These are phyloP conservation scores for Epinotia nisella DNA, from an alignment of 2,888 invertebrate species.

Conservation along the genomic window DNA sequence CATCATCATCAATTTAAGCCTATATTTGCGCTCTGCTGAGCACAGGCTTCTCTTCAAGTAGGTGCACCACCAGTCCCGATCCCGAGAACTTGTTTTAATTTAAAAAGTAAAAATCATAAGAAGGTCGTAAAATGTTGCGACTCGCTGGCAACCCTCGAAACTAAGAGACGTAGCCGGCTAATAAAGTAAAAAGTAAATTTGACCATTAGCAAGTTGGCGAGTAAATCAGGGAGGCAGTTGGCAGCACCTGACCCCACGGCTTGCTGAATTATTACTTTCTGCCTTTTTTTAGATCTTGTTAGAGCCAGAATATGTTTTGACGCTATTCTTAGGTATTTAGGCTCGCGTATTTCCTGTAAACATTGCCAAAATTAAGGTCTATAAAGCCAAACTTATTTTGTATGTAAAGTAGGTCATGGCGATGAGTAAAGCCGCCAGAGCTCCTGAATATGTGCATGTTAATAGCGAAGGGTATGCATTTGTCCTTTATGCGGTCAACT, in stretches of 20 bases:
- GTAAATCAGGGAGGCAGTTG: constrained; percentile 58
- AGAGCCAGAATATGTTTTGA: constrained; percentile 34
- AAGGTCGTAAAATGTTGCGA: neutral
- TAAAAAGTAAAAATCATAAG: neutral
- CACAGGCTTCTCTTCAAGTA: too few species aligned
- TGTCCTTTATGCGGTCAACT: too few species aligned
- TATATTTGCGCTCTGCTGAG: too few species aligned
- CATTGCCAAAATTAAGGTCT: too few species aligned
- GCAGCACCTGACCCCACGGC: constrained; percentile 57
- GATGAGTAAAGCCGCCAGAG: too few species aligned
- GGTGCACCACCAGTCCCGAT: too few species aligned
- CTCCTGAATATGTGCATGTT: too few species aligned
- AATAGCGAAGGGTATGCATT: too few species aligned
- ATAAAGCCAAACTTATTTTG: too few species aligned
- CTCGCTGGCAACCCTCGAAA: constrained; percentile 1
- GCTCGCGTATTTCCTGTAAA: too few species aligned
- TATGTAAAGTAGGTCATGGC: too few species aligned
- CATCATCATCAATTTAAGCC: too few species aligned
- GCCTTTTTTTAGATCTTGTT: constrained; percentile 62
- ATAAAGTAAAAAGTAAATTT: constrained; percentile 53
- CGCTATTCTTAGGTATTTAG: neutral
- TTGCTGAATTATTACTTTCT: constrained; percentile 55
- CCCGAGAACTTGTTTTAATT: neutral
- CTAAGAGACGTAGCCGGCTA: constrained; percentile 43
- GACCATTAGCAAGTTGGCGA: constrained; percentile 57